These are phyloP conservation scores for Hyperoplus immaculatus DNA, from an alignment of 2,797 vertebrate species.

Conservation along the genomic window DNA sequence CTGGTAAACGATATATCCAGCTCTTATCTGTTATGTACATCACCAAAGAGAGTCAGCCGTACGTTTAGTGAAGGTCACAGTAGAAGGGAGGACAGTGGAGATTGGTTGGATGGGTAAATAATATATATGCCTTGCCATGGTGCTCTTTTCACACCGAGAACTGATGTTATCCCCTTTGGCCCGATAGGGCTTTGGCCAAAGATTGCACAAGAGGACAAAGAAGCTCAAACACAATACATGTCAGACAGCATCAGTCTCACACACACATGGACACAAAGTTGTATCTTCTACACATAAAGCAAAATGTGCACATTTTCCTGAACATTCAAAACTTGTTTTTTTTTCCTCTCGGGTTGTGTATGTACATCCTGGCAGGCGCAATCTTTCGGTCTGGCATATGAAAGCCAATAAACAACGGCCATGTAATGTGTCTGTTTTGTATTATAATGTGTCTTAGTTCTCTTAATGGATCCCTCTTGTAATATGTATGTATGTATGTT, in stretches of 20 bases:
- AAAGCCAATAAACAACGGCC: background rate
- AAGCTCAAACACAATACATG: conserved; percentile 14
- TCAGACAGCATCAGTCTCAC: conserved; percentile 24
- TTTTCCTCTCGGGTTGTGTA: background rate
- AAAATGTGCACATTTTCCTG: background rate
- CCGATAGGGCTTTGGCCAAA: conserved; percentile 48
- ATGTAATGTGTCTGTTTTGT: background rate
- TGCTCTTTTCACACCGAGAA: conserved; percentile 53
- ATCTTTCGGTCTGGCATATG: background rate
- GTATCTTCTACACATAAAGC: background rate
- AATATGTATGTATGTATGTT: conserved; percentile 28
- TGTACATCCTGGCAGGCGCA: background rate
- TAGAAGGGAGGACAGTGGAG: conserved; percentile 58
- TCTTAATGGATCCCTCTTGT: conserved; percentile 9
- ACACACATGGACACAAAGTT: conserved; percentile 13
- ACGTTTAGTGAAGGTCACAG: conserved; percentile 78
- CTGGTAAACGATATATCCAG: conserved; percentile 40
- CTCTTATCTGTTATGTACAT: conserved; percentile 62
- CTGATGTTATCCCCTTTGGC: conserved; percentile 76
- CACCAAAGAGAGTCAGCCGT: conserved; percentile 55
- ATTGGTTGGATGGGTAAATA: conserved; percentile 69
- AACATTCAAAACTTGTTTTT: background rate
- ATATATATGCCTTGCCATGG: conserved; percentile 59
- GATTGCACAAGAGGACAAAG: conserved; percentile 57
- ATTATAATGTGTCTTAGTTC: conserved; percentile 8